Evolutionary conservation across 92 coral and sea anemone species (phyloP), one percentile per base, ranked within the genome.

Genomic region (Phymanthus crucifer): DNA sequence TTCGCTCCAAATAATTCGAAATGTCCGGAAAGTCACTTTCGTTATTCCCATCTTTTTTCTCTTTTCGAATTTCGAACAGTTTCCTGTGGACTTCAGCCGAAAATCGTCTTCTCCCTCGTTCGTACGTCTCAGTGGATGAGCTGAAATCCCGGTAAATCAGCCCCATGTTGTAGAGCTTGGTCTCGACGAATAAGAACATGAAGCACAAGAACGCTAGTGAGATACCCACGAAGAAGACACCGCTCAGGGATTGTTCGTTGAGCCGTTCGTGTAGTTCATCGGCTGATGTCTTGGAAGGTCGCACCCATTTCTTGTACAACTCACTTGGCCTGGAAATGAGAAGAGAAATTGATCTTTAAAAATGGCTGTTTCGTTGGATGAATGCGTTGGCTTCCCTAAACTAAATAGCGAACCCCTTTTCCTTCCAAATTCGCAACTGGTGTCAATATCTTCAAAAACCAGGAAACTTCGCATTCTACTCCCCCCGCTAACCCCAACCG

Each of bases 251-350:
- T 21, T 87, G 89, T 40, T 71, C 81, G 52, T 58, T 66, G 16
- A 92, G 76, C 45, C 83, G 54, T 37, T 92, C 92, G 35, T 91
- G 94, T 24, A 81, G 75, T 40, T 92, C 97, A 2, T 92, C 97
- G 34, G 90, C 74, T 56, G 31, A 58, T 67, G 72, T 76, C 33
- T 83, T 75, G 3, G 92, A 94, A 27, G 97, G 72, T 34, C 94
- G 91, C 16, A 92, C 97, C 97, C 97, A 92, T 69, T 92, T 90
- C 87, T 92, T 92, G 88, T 92, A 92, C 5, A 90, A 82, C 24
- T 92, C 97, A 48, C 93, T 92, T 33, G 97, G 97, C 48, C 95
- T 91, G 80, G 57, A 71, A 77, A 12, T 3, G 33, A 54, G 35
- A 70, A 29, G 26, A 32, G 13, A 33, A 18, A 21, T 67, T 14